Conservation (phyloP, 37 sponge, comb jelly and placozoan species). For the Aplysina aerophoba region DNA sequence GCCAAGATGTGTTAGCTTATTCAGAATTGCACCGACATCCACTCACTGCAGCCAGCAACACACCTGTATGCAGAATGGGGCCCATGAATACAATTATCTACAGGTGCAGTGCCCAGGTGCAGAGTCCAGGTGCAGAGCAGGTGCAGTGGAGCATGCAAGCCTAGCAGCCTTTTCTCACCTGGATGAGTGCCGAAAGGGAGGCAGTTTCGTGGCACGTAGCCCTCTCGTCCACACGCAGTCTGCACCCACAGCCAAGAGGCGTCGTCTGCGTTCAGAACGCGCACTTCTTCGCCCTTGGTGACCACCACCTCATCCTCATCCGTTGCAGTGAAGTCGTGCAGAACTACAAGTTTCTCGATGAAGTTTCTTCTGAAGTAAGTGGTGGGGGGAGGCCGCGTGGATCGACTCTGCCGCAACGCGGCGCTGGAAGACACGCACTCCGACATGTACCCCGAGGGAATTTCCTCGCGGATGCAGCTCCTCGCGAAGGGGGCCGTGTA, state of each 20-base stretch:
- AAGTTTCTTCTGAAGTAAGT: slow-evolving; percentile 48
- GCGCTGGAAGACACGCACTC: slow-evolving; percentile 27
- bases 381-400: slow-evolving; percentile 43
- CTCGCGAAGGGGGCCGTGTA: not conserved
- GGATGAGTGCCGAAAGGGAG: slow-evolving; percentile 80
- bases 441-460: slow-evolving; percentile 29
- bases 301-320: slow-evolving; percentile 81
- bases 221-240: slow-evolving; percentile 68
- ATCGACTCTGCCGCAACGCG: not conserved
- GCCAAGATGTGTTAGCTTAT: too few species aligned
- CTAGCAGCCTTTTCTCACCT: slow-evolving; percentile 52
- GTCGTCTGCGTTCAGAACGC: slow-evolving; percentile 81
- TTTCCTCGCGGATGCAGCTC: not conserved
- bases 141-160: not conserved
- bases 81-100: slow-evolving; percentile 22
- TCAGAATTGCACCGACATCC: too few species aligned
- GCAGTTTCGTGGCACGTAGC: slow-evolving; percentile 75
- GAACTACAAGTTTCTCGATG: slow-evolving; percentile 82
- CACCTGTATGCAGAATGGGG: too few species aligned
- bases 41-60: too few species aligned
- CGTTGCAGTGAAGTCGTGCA: slow-evolving; percentile 74
- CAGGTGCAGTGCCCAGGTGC: not conserved
- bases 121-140: not conserved
- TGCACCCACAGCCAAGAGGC: slow-evolving; percentile 77
- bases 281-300: slow-evolving; percentile 73